These are phyloP conservation scores for Plemyria rubiginata DNA, from an alignment of 2,888 invertebrate species.

Conservation along the genomic window DNA sequence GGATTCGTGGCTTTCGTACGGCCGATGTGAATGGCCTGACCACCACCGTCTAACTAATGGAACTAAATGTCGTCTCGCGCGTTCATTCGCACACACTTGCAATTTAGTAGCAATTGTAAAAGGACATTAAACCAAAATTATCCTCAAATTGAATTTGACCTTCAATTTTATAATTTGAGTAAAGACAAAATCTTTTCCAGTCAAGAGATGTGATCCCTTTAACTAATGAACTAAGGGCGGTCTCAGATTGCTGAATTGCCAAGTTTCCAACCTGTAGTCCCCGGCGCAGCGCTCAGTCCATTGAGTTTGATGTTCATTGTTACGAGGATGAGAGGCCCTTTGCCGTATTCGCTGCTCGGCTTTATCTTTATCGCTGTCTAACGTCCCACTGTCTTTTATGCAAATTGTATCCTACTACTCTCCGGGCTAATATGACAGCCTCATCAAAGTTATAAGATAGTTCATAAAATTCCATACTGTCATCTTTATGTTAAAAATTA, in stretches of 20 bases:
- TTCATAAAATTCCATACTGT: conserved; percentile 9
- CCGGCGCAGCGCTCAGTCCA: conserved; percentile 27
- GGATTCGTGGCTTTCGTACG: conserved; percentile 32
- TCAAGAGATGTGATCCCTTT: conserved; percentile 11
- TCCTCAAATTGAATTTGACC: conserved; percentile 3
- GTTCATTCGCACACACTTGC: conserved; percentile 15
- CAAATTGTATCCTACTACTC: conserved; percentile 26
- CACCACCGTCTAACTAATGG: conserved; percentile 25
- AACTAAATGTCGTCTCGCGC: conserved; percentile 21
- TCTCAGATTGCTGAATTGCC: conserved; percentile 28
- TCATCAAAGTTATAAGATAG: conserved; percentile 12
- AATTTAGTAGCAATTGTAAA: conserved; percentile 9
- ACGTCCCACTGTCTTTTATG: conserved; percentile 30
- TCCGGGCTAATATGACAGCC: conserved; percentile 36
- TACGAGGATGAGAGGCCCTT: conserved; percentile 24
- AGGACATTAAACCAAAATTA: conserved; percentile 7
- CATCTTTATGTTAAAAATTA: conserved; percentile 13
- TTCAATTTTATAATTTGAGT: conserved; percentile 10
- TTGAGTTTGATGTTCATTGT: conserved; percentile 39
- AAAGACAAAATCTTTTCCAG: conserved; percentile 11
- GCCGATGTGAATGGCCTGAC: conserved; percentile 39
- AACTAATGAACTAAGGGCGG: conserved; percentile 13
- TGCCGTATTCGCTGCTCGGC: conserved; percentile 15
- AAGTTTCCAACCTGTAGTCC: conserved; percentile 27
- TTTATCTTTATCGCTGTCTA: conserved; percentile 29